Evolutionary conservation across 2,888 invertebrate genomes (phyloP).

Genomic region (Calameuta pallipes): DNA sequence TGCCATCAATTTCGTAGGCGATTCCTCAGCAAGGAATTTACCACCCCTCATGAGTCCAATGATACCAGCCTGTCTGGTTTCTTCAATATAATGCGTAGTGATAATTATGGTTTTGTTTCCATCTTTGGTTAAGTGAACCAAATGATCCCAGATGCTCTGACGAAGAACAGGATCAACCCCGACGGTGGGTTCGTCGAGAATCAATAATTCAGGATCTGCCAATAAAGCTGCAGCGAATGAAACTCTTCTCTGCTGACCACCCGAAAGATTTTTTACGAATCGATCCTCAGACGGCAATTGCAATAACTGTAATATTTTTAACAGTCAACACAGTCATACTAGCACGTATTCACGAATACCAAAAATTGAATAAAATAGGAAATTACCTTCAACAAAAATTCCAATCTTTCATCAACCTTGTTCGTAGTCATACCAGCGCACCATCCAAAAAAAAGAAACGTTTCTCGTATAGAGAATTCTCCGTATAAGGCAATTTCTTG

Average conservation of each 20-base stretch:
- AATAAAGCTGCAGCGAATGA: constrained; percentile 90
- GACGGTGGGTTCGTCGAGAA: constrained; percentile 93
- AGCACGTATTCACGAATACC: not conserved
- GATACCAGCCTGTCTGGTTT: constrained; percentile 84
- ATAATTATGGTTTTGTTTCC: constrained; percentile 85
- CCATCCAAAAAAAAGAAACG: constrained; percentile 86
- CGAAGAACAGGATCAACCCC: constrained; percentile 91
- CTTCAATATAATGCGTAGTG: constrained; percentile 90
- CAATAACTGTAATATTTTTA: constrained; percentile 59
- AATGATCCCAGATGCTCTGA: constrained; percentile 87
- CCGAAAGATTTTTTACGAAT: constrained; percentile 83
- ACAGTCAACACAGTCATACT: not conserved
- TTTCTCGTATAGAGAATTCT: constrained; percentile 86
- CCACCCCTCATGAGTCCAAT: constrained; percentile 88
- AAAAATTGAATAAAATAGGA: not conserved
- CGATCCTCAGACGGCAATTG: constrained; percentile 70
- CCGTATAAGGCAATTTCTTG: constrained; percentile 86
- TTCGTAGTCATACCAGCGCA: constrained; percentile 79
- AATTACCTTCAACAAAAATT: constrained; percentile 75
- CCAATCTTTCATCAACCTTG: constrained; percentile 76
- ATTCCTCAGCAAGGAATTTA: constrained; percentile 85
- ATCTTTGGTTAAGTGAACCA: constrained; percentile 81
- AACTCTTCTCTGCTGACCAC: constrained; percentile 90
- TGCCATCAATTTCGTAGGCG: constrained; percentile 77
- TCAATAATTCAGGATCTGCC: constrained; percentile 89